Base-by-base conservation (phyloP, 2,888 invertebrate species). In the Clusia tigrina region DNA sequence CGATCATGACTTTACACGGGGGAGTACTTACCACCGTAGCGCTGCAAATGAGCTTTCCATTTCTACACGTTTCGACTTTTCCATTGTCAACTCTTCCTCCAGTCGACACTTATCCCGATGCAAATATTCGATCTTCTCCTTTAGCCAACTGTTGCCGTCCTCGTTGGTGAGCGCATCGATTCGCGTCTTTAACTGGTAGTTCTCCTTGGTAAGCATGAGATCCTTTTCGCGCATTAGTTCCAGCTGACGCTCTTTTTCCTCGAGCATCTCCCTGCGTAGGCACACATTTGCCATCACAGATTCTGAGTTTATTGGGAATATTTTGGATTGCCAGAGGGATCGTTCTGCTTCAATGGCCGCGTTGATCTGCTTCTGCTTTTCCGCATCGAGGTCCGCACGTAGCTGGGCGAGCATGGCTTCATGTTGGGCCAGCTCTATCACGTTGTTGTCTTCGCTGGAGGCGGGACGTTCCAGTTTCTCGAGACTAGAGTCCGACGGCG, bases 401-500 rank as follows among this genome's bases (percentile, higher is more conserved):
- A 90, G 86, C 77, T 91, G 90, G 68, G 87, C 86, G 23, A 92
- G 80, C 48, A 90, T 88, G 0, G 89, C 86, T 71, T 91, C 90
- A 76, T 90, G 90, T 17, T 69, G 32, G 9, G 64, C 58, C 42
- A 68, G 66, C 5, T 71, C 71, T 5, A 72, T 69, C 23, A 66
- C 48, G 32, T 70, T 54, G 32, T 57, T 51, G 25, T 63, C 60
- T n/a, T 32, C 37, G 53, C 58, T 58, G n/a, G 55, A 17, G 15
- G 63, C 54, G 0, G 86, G 86, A 2, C 89, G 86, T 81, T 91
- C 91, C 20, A 90, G 88, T 81, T 90, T 91, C 75, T 94, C 93
- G 3, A 93, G 84, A 77, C 90, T 92, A 1, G 89, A 88, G 71
- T 93, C 92, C 5, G 92, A 92, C 0, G 92, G 91, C 60, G 91